Base-by-base conservation (phyloP, 1,140 invertebrate species). In the Diplogasteroides magnus region DNA sequence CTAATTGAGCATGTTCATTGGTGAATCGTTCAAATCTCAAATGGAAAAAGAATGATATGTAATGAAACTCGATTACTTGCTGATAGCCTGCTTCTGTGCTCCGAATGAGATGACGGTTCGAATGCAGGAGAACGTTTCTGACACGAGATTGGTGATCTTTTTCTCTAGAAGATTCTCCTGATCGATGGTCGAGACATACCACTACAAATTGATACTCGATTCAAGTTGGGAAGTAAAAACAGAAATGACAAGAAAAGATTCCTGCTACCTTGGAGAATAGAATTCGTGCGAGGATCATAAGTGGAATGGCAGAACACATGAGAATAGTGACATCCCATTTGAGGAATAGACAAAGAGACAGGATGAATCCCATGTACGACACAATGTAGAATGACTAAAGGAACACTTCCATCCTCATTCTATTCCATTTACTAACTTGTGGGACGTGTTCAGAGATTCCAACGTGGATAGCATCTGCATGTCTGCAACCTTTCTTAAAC, bases 251-350 rank as follows among this genome's bases (percentile, higher is more conserved):
- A 14, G 11, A n/a, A 6, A 3, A 15, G 11, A 2, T 11, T n/a
- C 3, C 61, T 2, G 65, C 58, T 60, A 82, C 78, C 64, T 82
- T 82, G 32, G 76, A 81, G 59, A 81, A 80, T 19, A 80, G 64
- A 55, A 82, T 70, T 28, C 79, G 68, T n/a, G 77, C 78, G 29
- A 68, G 71, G 64, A 78, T 78, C 32, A 78, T 64, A 2, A 81
- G 23, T 25, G 78, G 78, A 29, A 80, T 61, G 23, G 78, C 78
- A 6, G 67, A 37, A 31, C 74, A 74, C 74, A 82, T 80, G 29
- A 80, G 72, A 11, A 81, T 57, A 31, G 80, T 82, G 11, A 81
- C 78, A n/a, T 80, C 74, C 79, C 79, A 80, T 68, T 80, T 78
- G 28, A 78, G 82, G 67, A 80, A 82, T 14, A 80, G 77, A 37